phyloP scores from a whole-genome alignment of 2,797 vertebrate species.

The Chelon labrosus region DNA sequence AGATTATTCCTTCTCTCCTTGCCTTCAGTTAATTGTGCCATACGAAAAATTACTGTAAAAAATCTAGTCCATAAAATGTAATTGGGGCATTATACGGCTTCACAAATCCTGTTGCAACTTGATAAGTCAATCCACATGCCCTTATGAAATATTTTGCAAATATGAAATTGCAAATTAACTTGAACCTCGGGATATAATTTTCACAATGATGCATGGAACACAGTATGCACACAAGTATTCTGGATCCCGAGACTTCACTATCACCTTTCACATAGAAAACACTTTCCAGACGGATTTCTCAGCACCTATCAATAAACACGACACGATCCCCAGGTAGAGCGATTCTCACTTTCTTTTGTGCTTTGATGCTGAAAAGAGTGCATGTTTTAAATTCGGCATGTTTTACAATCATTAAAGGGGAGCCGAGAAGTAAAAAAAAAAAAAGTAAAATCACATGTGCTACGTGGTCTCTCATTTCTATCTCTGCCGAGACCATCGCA shows the following conservation, averaged over 20 bases:
- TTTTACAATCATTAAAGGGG: background rate
- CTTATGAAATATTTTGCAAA: background rate
- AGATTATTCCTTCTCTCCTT: constrained; percentile 53
- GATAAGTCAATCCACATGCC: background rate
- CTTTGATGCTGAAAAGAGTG: background rate
- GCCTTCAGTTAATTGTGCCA: constrained; percentile 58
- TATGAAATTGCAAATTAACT: background rate
- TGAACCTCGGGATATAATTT: too few species aligned
- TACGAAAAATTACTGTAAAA: constrained; percentile 34
- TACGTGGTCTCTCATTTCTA: constrained; percentile 14
- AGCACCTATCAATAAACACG: constrained; percentile 12
- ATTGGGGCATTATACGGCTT: constrained; percentile 20
- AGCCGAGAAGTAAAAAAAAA: background rate
- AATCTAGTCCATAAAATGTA: constrained; percentile 15
- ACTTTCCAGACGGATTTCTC: constrained; percentile 5
- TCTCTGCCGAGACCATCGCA: constrained; percentile 5
- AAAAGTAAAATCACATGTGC: constrained; percentile 4
- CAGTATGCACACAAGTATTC: too few species aligned
- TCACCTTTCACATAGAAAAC: constrained; percentile 6
- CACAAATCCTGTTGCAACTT: background rate
- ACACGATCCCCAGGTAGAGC: background rate
- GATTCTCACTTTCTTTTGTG: constrained; percentile 3
- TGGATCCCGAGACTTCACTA: background rate
- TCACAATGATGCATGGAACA: too few species aligned
- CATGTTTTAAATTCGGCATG: constrained; percentile 4